Evolutionary conservation across 2,888 invertebrate species (phyloP).

Genomic region (Pelosia muscerda): DNA sequence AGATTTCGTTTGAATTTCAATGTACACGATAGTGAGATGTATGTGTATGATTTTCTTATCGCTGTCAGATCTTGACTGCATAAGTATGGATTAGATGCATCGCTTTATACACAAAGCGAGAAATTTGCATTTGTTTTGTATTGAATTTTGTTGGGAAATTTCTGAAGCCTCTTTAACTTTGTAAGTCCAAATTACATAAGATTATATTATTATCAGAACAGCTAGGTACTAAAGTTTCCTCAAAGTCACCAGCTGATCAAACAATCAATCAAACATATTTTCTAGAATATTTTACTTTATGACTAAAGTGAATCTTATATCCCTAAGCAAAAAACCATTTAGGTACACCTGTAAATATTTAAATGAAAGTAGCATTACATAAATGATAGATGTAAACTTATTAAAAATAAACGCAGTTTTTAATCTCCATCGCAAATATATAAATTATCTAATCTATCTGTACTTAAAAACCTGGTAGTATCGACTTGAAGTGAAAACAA

Average conservation of each 20-base stretch:
- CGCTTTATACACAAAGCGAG: constrained; percentile 25
- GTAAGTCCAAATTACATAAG: not conserved
- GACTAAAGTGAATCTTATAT: not conserved
- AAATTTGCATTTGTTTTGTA: constrained; percentile 17
- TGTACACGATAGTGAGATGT: constrained; percentile 50
- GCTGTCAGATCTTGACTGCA: constrained; percentile 43
- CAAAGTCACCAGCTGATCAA: constrained; percentile 29
- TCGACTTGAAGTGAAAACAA: too few species aligned
- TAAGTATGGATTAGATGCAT: constrained; percentile 39
- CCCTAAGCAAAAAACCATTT: not conserved
- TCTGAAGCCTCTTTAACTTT: not conserved
- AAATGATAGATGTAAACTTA: not conserved
- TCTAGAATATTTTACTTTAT: not conserved
- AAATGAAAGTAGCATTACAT: not conserved
- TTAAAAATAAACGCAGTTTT: not conserved
- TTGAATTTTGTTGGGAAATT: not conserved
- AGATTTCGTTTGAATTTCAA: constrained; percentile 68
- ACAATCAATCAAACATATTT: constrained; percentile 16
- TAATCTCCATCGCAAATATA: not conserved
- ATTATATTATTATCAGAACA: not conserved
- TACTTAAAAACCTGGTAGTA: too few species aligned
- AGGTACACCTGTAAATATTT: not conserved
- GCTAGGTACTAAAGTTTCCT: constrained; percentile 19
- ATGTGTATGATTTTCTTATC: constrained; percentile 55
- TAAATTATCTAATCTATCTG: not conserved